Base-by-base conservation (phyloP, 2,888 invertebrate species). In the Calameuta pallipes region DNA sequence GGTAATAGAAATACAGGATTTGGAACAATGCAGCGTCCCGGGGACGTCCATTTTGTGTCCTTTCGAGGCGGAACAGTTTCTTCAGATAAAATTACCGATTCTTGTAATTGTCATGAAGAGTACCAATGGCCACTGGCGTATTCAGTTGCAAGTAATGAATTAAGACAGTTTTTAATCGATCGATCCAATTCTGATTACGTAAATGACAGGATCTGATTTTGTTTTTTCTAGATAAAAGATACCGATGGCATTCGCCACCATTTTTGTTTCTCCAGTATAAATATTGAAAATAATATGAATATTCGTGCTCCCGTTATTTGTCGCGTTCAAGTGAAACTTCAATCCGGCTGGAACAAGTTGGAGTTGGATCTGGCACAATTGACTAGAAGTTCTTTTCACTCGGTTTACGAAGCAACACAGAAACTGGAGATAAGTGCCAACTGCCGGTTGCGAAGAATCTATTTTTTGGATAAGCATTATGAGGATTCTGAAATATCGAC, bases 71-170 rank as follows among this genome's bases (percentile, higher is more conserved):
- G 95, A 96, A 88, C 97, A 97, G 92, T 96, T 97, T 2, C 93
- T 99, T 30, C 97, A 98, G 69, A 97, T 98, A 87, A 97, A 97
- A 92, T 92, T 99, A 85, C 98, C 98, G 0, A 97, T 96, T 92
- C 93, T 99, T 87, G 97, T 98, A 80, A 96, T 98, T 95, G 96
- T 98, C 79, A 96, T 98, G 79, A 99, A 98, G 92, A 98, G 98
- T 92, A 93, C 98, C 87, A 98, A 98, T 91, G 96, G 97, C 90
- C 97, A 97, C 92, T 98, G 98, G 90, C 97, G 97, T 71, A 97
- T 98, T 92, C 98, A 98, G 95, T 96, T 99, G 76, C 98, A 98
- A 95, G 97, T 98, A 91, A 90, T 93, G 85, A 34, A 56, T 2
- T 23, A 23, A 23, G 56, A 9, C 15, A 56, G 56, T 56, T 23